Base-by-base conservation (phyloP, 2,113 vertebrate species). In the Campylomormyrus tamandua region DNA sequence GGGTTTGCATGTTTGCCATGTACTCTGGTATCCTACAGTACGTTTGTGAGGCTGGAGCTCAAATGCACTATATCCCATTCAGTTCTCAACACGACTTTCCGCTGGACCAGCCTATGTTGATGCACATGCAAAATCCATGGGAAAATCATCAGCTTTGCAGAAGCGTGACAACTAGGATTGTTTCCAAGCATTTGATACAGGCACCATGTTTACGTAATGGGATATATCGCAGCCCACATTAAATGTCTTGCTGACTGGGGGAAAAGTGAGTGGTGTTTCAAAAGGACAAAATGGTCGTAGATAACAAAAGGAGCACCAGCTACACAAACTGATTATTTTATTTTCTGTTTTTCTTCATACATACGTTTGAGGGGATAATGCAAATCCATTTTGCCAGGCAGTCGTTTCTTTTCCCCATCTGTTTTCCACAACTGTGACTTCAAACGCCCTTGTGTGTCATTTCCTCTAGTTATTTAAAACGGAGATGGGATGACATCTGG, bases 351-450 rank as follows among this genome's bases (percentile, higher is more conserved):
- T 19, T 35, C 74, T 80, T 80, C 35, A 42, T 80, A 7, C 35
- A 35, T 5, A 17, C 35, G 6, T 80, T 80, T 80, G 35, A 17
- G 35, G 4, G 74, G 74, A 42, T 42, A 80, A 80, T 42, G 74
- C 74, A 39, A 8, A 80, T 80, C 35, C 74, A 42, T 80, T 80
- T 74, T 80, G 74, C 17, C 35, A 19, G 35, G 42, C 5, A 39
- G 35, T 35, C 39, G 15, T 80, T 42, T 7, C 35, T 80, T 80
- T 80, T 0, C 15, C 74, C 35, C 62, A 13, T 70, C n/a, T 70
- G 74, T 80, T 80, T 80, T 80, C 74, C 74, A 80, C 35, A 42
- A 80, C 74, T 80, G 74, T 80, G 31, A 80, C 74, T 42, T 80
- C 35, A 80, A 42, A 80, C 17, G 74, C 31, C 74, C 15, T 42